Evolutionary conservation across 1,140 invertebrate genomes (phyloP), one percentile per base, ranked within the genome.

Genomic region (Cotesia typhae): DNA sequence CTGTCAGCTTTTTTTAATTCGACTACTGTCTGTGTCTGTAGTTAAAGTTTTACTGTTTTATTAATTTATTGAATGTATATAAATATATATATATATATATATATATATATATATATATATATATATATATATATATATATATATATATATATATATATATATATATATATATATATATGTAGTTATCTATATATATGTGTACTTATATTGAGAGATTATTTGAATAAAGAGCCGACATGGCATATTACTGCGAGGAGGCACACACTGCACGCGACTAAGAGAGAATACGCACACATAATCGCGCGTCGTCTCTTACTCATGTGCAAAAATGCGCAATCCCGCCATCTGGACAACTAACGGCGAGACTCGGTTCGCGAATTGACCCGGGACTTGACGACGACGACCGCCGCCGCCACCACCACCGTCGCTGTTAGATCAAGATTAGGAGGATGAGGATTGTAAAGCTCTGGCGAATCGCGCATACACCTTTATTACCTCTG

Each of bases 301-400:
- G 36, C 38, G 9, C n/a, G n/a, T 14, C 28, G 61, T 38, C 36
- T 14, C 12, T 20, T 47, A 60, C 55, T 61, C 36, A 69, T 61
- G 67, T 70, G 57, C 55, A 17, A 69, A 69, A 59, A 69, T 68
- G 51, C 20, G 52, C 59, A 64, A 68, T 59, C 51, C 41, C 61
- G 72, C 72, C 72, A 73, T 73, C 72, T 73, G 67, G 59, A 69
- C 60, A 37, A 12, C 37, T 37, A 67, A 60, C 66, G 59, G 47
- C n/a, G 51, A 73, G 60, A 64, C 59, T 67, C 68, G 12, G 14
- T 51, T 67, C 51, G 71, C 65, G 65, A 72, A 72, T 67, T 72
- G 57, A 59, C 52, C 38, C 47, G 70, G 51, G 51, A 37, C 14
- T 14, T n/a, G 7, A 63, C 28, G 37, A 14, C 28, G 41, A 17